Evolutionary conservation across 2,113 vertebrate genomes (phyloP).

Genomic region (Calidris pugnax): DNA sequence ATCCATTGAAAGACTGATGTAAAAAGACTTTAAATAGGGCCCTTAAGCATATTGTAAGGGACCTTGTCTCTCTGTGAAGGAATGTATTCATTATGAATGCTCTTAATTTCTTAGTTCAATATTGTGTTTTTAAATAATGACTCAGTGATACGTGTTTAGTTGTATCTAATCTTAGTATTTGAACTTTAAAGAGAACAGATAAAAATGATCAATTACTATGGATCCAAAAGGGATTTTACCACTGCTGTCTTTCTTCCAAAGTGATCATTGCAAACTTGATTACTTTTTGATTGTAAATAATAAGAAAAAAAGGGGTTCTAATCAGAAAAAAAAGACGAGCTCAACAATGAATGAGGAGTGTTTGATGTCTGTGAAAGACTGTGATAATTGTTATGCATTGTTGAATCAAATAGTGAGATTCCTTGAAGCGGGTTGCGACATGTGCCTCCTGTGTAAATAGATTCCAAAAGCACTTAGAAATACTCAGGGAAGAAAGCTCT

Average conservation of each 20-base stretch:
- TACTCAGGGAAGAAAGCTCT: background rate
- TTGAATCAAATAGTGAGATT: background rate
- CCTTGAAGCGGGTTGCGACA: background rate
- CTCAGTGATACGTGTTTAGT: background rate
- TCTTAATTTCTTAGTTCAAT: background rate
- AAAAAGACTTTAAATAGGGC: background rate
- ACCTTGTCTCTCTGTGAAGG: background rate
- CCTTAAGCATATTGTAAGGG: background rate
- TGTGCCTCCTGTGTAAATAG: background rate
- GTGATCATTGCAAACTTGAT: background rate
- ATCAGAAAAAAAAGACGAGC: background rate
- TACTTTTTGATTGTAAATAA: background rate
- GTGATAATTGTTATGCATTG: background rate
- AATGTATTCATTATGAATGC: background rate
- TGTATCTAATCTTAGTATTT: background rate
- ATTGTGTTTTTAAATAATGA: background rate
- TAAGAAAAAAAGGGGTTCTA: background rate
- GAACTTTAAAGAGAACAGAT: background rate
- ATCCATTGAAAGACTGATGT: background rate
- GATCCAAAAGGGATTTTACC: background rate
- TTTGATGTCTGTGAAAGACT: background rate
- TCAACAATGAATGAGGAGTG: background rate
- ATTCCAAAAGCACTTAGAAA: background rate
- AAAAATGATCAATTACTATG: background rate
- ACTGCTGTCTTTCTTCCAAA: background rate